Evolutionary conservation across 2,888 invertebrate species (phyloP).

Genomic region (Lycocerus yunnanus): DNA sequence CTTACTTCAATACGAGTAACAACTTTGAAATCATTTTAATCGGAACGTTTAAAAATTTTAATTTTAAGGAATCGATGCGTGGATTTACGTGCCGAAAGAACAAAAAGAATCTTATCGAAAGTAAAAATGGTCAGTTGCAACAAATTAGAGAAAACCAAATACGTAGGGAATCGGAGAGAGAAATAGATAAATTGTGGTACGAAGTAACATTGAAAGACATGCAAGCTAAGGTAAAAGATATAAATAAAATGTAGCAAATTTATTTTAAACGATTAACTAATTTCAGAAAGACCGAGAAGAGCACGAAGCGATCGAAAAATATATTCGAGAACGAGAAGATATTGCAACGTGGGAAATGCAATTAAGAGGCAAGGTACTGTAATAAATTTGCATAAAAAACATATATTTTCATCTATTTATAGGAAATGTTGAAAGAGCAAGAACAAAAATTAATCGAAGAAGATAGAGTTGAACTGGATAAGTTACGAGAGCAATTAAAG

Average conservation of each 20-base stretch:
- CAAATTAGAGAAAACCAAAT: constrained; percentile 66
- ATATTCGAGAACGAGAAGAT: constrained; percentile 53
- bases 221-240: constrained; percentile 52
- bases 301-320: constrained; percentile 56
- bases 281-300: constrained; percentile 60
- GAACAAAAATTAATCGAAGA: constrained; percentile 41
- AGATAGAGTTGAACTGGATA: constrained; percentile 45
- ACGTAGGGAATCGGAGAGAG: constrained; percentile 58
- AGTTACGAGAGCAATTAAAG: constrained; percentile 42
- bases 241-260: not conserved
- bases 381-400: not conserved
- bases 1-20: constrained; percentile 53
- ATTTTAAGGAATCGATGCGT: constrained; percentile 49
- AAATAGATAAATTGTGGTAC: constrained; percentile 66
- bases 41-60: not conserved
- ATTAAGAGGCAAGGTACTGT: constrained; percentile 46
- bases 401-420: not conserved
- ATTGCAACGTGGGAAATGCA: constrained; percentile 49
- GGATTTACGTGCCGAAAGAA: constrained; percentile 56
- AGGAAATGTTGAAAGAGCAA: constrained; percentile 45
- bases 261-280: not conserved
- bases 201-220: constrained; percentile 63
- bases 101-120: constrained; percentile 59
- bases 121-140: constrained; percentile 61
- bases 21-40: not conserved